These are phyloP conservation scores for Dysmachus trigonus DNA, from an alignment of 2,888 invertebrate species.

Conservation along the genomic window DNA sequence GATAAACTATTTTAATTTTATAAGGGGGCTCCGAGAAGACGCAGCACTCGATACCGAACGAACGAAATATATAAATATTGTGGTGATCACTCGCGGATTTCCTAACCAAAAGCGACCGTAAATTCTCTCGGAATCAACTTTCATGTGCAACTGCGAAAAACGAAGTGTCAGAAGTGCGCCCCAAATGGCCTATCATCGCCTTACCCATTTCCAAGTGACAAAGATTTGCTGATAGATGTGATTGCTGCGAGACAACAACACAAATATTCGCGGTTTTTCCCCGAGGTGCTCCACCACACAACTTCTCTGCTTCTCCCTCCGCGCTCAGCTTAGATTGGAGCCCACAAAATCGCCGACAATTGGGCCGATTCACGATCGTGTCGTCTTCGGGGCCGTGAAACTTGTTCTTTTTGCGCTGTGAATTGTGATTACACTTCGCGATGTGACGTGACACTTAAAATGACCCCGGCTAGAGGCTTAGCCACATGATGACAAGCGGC, in stretches of 20 bases:
- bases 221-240: neutral
- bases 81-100: neutral
- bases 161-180: neutral
- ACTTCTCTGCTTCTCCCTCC: neutral
- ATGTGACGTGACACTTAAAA: neutral
- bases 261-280: slow-evolving; percentile 33
- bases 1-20: neutral
- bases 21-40: neutral
- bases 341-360: neutral
- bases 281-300: neutral
- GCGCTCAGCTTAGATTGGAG: neutral
- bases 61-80: neutral
- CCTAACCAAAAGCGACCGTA: neutral
- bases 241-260: neutral
- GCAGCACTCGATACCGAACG: neutral
- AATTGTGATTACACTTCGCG: neutral
- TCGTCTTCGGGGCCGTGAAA: neutral
- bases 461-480: neutral
- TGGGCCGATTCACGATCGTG: neutral
- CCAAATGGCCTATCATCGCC: neutral
- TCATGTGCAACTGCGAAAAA: neutral
- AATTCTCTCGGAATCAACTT: neutral
- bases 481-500: neutral
- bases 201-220: slow-evolving; percentile 42
- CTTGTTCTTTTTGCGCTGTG: neutral